Base-by-base conservation (phyloP, 2,113 vertebrate species). In the Bolborhynchus lineola region DNA sequence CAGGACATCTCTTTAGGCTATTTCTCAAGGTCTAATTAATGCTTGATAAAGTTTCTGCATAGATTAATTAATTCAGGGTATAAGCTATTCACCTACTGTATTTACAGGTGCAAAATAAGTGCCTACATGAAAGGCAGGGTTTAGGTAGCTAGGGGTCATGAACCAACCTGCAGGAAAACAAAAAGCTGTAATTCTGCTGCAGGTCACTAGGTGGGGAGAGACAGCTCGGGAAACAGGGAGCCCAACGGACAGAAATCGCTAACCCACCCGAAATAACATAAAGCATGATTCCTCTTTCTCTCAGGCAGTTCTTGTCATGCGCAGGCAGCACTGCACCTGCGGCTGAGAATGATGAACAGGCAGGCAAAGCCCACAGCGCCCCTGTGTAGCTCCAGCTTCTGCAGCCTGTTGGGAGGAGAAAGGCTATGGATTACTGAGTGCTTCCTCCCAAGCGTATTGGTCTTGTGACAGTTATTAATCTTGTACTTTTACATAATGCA, bases 171-270 rank as follows among this genome's bases (percentile, higher is more conserved):
- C 41, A 20, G 24, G 46, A 24, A 67, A 95, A 91, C 53, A 50
- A 3, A 15, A 71, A 83, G 2, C 10, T 72, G 70, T 64, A 82
- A 50, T 80, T 90, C 35, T 75, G 12, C 16, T 37, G 50, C 50
- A 49, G 37, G 24, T 75, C 82, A 60, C 25, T 68, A 60, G 28
- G n/a, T 50, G 78, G 23, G n/a, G 39, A 64, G 42, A 6, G 6
- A 53, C 21, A 59, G 12, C 6, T 4, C 11, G 5, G 70, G 24
- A 77, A 35, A n/a, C 21, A 47, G 26, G 23, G 25, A 23, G 13
- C 17, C 7, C 31, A 1, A 6, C 55, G 19, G 24, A 2, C 6
- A 5, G 41, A 31, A 26, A 15, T 9, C 0, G 0, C 44, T 13
- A 23, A 16, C 4, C 26, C 14, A 4, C 7, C 12, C 4, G 2